Evolutionary conservation across 1,140 invertebrate genomes (phyloP).

Genomic region (Grapholita molesta): DNA sequence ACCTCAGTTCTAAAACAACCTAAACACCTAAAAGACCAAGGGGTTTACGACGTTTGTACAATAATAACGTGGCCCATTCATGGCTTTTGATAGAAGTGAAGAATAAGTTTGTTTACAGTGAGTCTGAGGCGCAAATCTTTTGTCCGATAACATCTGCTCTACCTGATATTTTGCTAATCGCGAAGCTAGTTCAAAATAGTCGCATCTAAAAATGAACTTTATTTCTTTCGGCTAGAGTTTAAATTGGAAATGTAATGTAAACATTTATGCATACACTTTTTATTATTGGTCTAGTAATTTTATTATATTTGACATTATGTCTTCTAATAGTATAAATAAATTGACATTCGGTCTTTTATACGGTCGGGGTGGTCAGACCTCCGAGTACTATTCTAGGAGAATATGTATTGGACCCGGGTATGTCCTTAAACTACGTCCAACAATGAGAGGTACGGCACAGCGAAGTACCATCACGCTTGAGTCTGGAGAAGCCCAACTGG

Average conservation of each 20-base stretch:
- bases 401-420: no score
- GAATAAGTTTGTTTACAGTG: slow-evolving; percentile 13
- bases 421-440: no score
- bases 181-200: not conserved
- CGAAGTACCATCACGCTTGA: no score
- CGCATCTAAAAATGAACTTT: not conserved
- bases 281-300: not conserved
- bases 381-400: not conserved
- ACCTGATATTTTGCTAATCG: slow-evolving; percentile 16
- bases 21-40: not conserved
- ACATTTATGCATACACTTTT: not conserved
- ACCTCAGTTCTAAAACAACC: not conserved
- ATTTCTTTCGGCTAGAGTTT: not conserved
- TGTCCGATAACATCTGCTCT: slow-evolving; percentile 10
- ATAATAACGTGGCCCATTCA: not conserved
- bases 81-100: not conserved
- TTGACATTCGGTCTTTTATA: not conserved
- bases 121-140: slow-evolving; percentile 4
- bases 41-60: not conserved
- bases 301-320: not conserved
- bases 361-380: not conserved
- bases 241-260: not conserved
- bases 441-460: no score
- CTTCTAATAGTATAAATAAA: not conserved
- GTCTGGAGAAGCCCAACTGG: no score